Evolutionary conservation across 2,888 invertebrate species (phyloP), one percentile per base, ranked within the genome.

Genomic region (Drosophila paranaensis): DNA sequence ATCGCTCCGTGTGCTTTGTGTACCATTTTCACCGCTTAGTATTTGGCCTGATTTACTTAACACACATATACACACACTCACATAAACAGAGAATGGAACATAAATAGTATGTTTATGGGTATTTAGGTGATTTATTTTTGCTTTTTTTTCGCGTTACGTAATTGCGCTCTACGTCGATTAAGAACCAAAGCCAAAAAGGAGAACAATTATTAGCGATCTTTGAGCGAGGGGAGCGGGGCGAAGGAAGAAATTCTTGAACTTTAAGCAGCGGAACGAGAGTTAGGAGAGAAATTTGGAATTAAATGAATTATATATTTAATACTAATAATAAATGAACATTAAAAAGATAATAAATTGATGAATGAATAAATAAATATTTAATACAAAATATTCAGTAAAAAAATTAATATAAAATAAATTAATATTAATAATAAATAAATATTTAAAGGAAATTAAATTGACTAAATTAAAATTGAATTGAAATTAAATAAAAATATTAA

Each of bases 11-110:
- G 13, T 64, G 42, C 63, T 65, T 63, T 71, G 45, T 65, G 56
- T 66, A 71, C 69, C 58, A 74, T 72, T 84, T 82, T 79, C 71
- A 68, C 71, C 73, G 79, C 76, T 77, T 73, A 63, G 48, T 35
- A 66, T 65, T 77, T 77, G 77, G 43, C 73, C 77, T 54, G 45
- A 66, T 73, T 73, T 42, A 39, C 33, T 50, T 65, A n/a, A 10
- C 27, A 55, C 51, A 37, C 13, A 33, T 20, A 54, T 20, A 54
- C 13, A 39, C 11, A 16, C n/a, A 33, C 14, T 16, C 30, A 40
- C 27, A 27, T 4, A 6, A 16, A 9, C 6, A 2, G 1, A 50
- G 10, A 39, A 13, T 11, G n/a, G 48, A 4, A n/a, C 16, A 11
- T 50, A n/a, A 35, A 13, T 20, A 9, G 53, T 27, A 48, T 16